Base-by-base conservation (phyloP, 2,113 vertebrate species). In the Nannospalax galili region DNA sequence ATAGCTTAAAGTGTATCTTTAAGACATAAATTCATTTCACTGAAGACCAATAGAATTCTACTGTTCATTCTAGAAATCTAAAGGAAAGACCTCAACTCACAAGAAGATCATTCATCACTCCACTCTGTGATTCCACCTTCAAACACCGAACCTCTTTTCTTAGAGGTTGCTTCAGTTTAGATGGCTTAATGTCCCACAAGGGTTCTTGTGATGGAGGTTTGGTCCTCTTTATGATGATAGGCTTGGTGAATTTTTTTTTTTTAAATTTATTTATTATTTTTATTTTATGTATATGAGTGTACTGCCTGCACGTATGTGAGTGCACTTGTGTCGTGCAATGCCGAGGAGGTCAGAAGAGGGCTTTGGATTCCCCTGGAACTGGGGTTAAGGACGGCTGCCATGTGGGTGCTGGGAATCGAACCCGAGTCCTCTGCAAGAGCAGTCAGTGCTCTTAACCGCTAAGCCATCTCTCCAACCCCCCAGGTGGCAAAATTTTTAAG, bases 71-170 rank as follows among this genome's bases (percentile, higher is more conserved):
- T 67, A 24, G 26, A 90, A 67, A 26, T 81, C 67, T 45, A 91
- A 52, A 88, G 58, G 77, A 4, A 96, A 86, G 48, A 3, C 6
- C 42, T 96, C 37, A 56, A 17, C 8, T 45, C 40, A 1, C 69
- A 79, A 85, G 62, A 89, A 90, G 90, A 26, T 92, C 78, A 64
- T 20, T 69, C 90, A 74, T 35, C 67, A 89, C 91, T 94, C 22
- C 26, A 28, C 10, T 30, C 9, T 67, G 7, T 80, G 37, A 22
- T 60, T 95, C 88, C 19, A 73, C 62, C 15, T 79, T 77, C 72
- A 94, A 90, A 80, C 78, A 35, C 20, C 22, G 87, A 73, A 40
- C 35, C 22, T 91, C 37, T 67, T n/a, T 67, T 91, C 22, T 42
- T 64, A 48, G 37, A 20, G 10, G 16, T 26, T 64, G 32, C 58